phyloP scores from a whole-genome alignment of 2,888 invertebrate genomes.

The Pteria penguin region DNA sequence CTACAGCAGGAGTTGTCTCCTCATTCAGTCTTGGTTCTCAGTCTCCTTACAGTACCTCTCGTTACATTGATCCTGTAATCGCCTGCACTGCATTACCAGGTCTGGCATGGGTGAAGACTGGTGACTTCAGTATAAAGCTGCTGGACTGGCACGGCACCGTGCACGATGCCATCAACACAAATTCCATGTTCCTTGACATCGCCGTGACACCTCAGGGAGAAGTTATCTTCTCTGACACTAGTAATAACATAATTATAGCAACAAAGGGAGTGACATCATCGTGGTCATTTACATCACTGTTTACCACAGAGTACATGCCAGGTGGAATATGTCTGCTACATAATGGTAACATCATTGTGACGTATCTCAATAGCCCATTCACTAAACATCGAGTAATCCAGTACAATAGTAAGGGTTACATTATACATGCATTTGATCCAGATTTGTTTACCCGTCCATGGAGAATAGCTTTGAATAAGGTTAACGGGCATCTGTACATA shows the following conservation, averaged over 20 bases:
- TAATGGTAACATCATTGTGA: neutral
- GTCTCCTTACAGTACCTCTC: no score
- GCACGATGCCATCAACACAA: neutral
- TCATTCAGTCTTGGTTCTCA: no score
- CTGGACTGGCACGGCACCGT: neutral
- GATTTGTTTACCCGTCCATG: neutral
- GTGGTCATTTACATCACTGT: neutral
- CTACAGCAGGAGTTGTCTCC: no score
- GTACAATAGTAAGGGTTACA: neutral
- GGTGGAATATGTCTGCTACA: neutral
- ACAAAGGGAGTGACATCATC: neutral
- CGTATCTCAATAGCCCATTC: neutral
- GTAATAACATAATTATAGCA: neutral
- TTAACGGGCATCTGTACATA: neutral
- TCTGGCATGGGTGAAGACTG: neutral
- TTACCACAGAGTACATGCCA: neutral
- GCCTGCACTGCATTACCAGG: no score
- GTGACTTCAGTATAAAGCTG: neutral
- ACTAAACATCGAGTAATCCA: neutral
- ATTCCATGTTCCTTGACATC: neutral
- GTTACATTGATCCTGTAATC: no score
- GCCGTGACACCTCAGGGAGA: neutral
- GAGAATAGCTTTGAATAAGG: neutral
- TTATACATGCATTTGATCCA: neutral
- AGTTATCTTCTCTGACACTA: neutral